Evolutionary conservation across 2,113 vertebrate species (phyloP).

Genomic region (Calypte anna): DNA sequence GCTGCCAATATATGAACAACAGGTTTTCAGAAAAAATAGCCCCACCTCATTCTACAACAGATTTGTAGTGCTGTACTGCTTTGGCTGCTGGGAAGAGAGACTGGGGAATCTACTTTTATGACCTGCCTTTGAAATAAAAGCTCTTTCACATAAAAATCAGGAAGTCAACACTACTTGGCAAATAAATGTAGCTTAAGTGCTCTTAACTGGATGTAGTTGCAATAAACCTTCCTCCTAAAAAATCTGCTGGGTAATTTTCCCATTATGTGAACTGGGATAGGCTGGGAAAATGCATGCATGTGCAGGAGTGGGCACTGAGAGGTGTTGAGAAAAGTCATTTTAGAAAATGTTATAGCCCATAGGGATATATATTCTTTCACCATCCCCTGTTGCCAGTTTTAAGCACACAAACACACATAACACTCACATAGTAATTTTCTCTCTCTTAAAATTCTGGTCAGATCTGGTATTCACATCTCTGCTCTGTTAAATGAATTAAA

Average conservation of each 20-base stretch:
- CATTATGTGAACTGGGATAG: not conserved
- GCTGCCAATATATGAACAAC: constrained; percentile 20
- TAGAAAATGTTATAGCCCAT: not conserved
- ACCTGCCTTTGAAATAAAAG: constrained; percentile 28
- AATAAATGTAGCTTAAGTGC: constrained; percentile 14
- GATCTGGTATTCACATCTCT: not conserved
- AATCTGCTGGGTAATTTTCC: not conserved
- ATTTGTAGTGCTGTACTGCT: not conserved
- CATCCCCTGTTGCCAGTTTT: not conserved
- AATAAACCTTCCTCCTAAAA: not conserved
- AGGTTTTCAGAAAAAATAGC: constrained; percentile 13
- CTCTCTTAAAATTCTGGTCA: constrained; percentile 7
- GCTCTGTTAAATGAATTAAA: not conserved
- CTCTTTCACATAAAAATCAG: constrained; percentile 19
- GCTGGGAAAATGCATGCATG: not conserved
- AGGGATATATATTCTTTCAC: not conserved
- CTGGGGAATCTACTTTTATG: not conserved
- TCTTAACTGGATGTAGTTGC: not conserved
- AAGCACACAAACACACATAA: not conserved
- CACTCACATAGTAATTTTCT: not conserved
- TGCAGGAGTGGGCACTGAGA: not conserved
- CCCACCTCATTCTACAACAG: not conserved
- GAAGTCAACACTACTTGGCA: not conserved
- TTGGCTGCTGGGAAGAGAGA: not conserved
- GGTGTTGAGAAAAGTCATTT: not conserved